Evolutionary conservation across 1,140 invertebrate genomes (phyloP), one percentile per base, ranked within the genome.

Genomic region (Bombus superbus): DNA sequence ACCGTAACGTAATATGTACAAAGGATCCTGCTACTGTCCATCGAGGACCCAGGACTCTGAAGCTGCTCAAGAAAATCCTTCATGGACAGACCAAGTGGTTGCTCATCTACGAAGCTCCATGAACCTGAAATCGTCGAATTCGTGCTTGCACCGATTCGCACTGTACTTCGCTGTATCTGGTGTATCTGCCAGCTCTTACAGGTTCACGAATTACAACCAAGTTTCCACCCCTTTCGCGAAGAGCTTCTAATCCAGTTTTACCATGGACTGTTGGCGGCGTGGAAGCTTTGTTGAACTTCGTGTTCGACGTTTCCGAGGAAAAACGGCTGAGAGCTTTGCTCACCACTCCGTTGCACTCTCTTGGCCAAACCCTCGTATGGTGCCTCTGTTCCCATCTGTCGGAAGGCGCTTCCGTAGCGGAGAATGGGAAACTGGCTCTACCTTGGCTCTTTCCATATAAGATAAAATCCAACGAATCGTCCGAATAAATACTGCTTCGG

Each of bases 151-250:
- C 95, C 28, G 95, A 96, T 75, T 96, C 96, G 89, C 96, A 96
- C 72, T 96, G 96, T 28, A 96, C 95, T 81, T 96, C 96, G 90
- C 95, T 96, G 88, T 96, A 96, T 59, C 95, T 93, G 15, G 95
- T 94, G 87, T 95, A 96, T 28, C 94, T 94, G 13, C 96, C 96
- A 5, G 95, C 94, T 18, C 94, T 92, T 0, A 95, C 94, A 0
- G 95, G 95, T 85, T 96, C 96, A n/a, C 96, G 92, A n/a, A 96
- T 96, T 11, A 96, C 95, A 13, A 96, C 96, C 32, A 96, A 80
- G 73, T 96, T 96, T 1, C 96, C 95, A 11, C 94, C 94, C 10
- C 93, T 91, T 81, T 94, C 93, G 59, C 94, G 92, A 1, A 94
- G 88, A 5, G 93, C 94, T 74, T 94, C 94, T 9, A 95, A 92